phyloP scores from a whole-genome alignment of 64 coral and sea anemone species.

The Acropora yongei region DNA sequence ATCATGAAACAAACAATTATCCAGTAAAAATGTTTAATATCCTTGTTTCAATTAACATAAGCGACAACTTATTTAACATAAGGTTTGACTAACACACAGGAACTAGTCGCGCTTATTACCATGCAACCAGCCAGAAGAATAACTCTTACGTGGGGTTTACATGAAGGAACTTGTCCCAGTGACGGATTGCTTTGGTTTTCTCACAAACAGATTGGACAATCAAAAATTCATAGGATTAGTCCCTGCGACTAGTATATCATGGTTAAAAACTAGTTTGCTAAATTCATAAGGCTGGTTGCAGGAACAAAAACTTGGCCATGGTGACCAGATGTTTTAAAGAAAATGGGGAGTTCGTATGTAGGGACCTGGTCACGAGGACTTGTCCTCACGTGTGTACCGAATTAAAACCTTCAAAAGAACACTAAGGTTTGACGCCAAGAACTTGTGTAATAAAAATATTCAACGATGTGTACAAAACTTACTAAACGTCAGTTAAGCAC shows the following conservation, averaged over 20 bases:
- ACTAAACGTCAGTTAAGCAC: slow-evolving; percentile 41
- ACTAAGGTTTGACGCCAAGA: slow-evolving; percentile 17
- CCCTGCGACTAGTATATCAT: not conserved
- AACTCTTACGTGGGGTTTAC: slow-evolving; percentile 10
- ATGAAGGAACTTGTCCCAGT: slow-evolving; percentile 16
- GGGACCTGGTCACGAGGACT: not conserved
- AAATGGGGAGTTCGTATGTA: too few species aligned
- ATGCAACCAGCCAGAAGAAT: not conserved
- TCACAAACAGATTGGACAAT: slow-evolving; percentile 2
- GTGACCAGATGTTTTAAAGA: not conserved
- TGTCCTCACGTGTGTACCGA: not conserved
- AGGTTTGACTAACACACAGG: slow-evolving; percentile 1
- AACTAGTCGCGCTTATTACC: slow-evolving; percentile 12
- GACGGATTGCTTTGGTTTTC: slow-evolving; percentile 13
- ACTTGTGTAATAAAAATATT: not conserved
- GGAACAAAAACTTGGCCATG: not conserved
- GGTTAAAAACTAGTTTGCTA: not conserved
- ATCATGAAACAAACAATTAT: slow-evolving; percentile 50
- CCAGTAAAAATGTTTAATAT: slow-evolving; percentile 41
- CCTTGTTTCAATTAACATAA: not conserved
- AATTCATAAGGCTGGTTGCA: not conserved
- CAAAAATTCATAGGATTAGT: slow-evolving; percentile 22
- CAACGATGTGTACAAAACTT: slow-evolving; percentile 3
- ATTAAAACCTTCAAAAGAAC: slow-evolving; percentile 31
- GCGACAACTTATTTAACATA: slow-evolving; percentile 22